A percentile compares a stretch with the other conserved stretches of the same genome.
These are phyloP conservation scores for Petrocephalus zakoni DNA, from an alignment of 2,113 vertebrate genomes.

Conservation along the genomic window DNA sequence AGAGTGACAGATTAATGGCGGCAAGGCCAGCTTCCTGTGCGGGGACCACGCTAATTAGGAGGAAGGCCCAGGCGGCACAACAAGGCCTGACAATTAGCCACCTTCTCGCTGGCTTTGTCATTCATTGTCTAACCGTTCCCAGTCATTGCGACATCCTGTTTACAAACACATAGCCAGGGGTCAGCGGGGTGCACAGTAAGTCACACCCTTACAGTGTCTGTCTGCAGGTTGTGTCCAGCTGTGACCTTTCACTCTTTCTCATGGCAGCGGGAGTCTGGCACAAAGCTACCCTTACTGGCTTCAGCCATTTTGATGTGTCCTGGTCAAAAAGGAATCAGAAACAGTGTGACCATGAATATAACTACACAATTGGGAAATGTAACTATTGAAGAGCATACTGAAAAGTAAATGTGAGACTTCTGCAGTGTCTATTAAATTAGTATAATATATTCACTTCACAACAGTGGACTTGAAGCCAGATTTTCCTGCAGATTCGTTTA, in stretches of 20 bases:
- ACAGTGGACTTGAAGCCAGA: not conserved
- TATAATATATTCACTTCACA: not conserved
- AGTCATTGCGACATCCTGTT: constrained; percentile 98
- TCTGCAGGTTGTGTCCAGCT: constrained; percentile 58
- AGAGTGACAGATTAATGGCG: constrained; percentile 94
- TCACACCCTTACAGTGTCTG: constrained; percentile 59
- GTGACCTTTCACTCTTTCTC: constrained; percentile 51
- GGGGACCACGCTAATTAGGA: constrained; percentile 97
- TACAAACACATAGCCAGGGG: constrained; percentile 78
- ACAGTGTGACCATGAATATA: not conserved
- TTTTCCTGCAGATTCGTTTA: not conserved
- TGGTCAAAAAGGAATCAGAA: not conserved
- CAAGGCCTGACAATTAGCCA: constrained; percentile 84
- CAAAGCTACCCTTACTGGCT: constrained; percentile 1
- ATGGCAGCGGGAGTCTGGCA: not conserved
- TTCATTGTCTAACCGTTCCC: constrained; percentile 87
- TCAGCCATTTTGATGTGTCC: not conserved
- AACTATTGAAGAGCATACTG: not conserved
- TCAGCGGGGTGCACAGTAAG: constrained; percentile 81
- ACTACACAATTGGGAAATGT: not conserved
- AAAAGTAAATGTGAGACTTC: not conserved
- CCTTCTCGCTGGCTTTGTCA: not conserved
- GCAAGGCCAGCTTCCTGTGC: constrained; percentile 94
- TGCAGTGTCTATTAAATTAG: not conserved
- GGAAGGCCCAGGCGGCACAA: constrained; percentile 87